Percentiles rank a stretch among this genome's conserved stretches.
Evolutionary conservation across 2,797 vertebrate species (phyloP).

Genomic region (Cephalopachus bancanus): DNA sequence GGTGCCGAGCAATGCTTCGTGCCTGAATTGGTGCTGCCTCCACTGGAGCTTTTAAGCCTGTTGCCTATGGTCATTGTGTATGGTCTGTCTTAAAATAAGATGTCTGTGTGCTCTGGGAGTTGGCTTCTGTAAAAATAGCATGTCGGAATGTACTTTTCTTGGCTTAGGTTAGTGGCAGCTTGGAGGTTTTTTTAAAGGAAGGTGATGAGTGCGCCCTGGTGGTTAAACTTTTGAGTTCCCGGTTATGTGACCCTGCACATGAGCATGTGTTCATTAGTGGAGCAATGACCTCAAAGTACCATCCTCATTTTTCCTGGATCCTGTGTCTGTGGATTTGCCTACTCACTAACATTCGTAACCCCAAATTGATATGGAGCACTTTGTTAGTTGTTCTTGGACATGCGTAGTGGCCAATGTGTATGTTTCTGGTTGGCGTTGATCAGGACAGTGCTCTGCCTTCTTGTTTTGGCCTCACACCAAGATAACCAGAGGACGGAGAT

Average conservation of each 20-base stretch:
- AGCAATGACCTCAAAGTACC: background rate
- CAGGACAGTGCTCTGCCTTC: accelerated
- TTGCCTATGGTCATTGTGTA: background rate
- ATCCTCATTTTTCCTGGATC: accelerated
- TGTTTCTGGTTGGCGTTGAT: background rate
- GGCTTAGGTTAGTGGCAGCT: accelerated
- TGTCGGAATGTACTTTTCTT: background rate
- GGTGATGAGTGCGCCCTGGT: background rate
- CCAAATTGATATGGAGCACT: accelerated
- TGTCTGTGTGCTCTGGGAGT: background rate
- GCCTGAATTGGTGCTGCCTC: accelerated
- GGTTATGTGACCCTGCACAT: accelerated
- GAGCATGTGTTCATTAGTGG: no score
- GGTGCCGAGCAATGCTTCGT: accelerated
- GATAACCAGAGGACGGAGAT: accelerated
- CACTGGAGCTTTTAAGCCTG: accelerated
- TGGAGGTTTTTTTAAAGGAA: background rate
- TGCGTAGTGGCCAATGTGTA: accelerated
- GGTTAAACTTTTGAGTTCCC: background rate
- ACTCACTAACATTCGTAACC: accelerated
- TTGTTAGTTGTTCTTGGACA: background rate
- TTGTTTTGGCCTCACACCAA: background rate
- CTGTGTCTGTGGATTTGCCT: background rate
- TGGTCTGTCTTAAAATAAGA: background rate
- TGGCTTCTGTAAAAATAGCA: background rate